Evolutionary conservation across 2,113 vertebrate genomes (phyloP).

Genomic region (Vireo altiloquus): DNA sequence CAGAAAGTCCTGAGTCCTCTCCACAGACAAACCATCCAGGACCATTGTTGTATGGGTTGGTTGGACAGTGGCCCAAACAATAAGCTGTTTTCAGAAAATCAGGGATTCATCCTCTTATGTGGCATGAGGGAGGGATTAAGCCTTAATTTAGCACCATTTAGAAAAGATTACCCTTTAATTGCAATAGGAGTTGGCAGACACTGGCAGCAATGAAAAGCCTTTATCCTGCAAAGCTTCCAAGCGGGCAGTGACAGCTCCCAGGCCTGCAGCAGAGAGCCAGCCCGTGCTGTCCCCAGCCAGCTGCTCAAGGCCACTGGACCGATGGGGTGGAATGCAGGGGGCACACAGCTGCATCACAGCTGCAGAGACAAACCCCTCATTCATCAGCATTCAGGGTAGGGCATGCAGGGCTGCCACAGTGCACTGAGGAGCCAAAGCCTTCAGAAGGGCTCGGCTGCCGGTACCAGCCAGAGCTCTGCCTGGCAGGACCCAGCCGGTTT

Average conservation of each 20-base stretch:
- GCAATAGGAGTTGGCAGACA: constrained; percentile 64
- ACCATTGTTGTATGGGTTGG: background rate
- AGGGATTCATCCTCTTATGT: constrained; percentile 75
- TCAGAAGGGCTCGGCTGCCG: background rate
- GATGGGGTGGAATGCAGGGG: fast-evolving
- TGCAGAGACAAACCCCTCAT: constrained; percentile 7
- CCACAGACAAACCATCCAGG: background rate
- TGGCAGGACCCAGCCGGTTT: fast-evolving
- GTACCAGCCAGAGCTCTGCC: background rate
- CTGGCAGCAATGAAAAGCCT: constrained; percentile 10
- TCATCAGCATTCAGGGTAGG: background rate
- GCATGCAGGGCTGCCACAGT: no score
- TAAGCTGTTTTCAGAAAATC: constrained; percentile 78
- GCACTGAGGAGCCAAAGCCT: background rate
- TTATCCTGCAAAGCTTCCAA: constrained; percentile 38
- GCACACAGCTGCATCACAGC: background rate
- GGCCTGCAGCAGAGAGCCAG: background rate
- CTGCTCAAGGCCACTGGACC: background rate
- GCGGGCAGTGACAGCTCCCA: background rate
- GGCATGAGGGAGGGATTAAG: constrained; percentile 71
- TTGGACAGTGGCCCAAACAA: constrained; percentile 65
- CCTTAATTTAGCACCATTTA: constrained; percentile 79
- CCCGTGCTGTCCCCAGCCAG: background rate
- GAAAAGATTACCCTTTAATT: constrained; percentile 79
- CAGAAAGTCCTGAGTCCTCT: background rate